Evolutionary conservation across 2,888 invertebrate species (phyloP), one percentile per base, ranked within the genome.

Genomic region (Anthophora plumipes): DNA sequence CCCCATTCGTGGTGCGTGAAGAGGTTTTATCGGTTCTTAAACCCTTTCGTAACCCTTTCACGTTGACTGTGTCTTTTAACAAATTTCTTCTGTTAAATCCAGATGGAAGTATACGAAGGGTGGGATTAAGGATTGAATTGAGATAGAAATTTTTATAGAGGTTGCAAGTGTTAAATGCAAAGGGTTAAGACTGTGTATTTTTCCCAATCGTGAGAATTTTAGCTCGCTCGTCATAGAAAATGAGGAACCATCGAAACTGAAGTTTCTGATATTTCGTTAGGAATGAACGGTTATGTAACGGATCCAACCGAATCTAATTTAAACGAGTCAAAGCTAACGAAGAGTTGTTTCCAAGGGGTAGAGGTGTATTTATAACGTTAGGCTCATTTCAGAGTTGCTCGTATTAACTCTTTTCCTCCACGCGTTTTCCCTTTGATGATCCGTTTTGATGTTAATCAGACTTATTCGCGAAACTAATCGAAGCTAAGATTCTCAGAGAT

Each of bases 251-350:
- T 31, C 1, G 31, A 31, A 31, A 31, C 4, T 31, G 31, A 31
- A 31, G 2, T 31, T 1, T 31, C 4, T 1, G 31, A 31, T 31
- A 31, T 31, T 31, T 31, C 4, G 76, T 85, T 63, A 72, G 60
- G 64, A 69, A 54, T 46, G 64, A 82, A 60, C 54, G 73, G 77
- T 85, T 86, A 57, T 76, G 86, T 60, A 86, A 86, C 72, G 50
- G 67, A 70, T 63, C 72, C 70, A 66, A 37, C 72, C 31, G 57
- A 84, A 77, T 85, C 86, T 86, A 86, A 86, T 85, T 85, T 82
- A 55, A 86, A 82, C 86, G 84, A 82, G 79, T 78, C 77, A 82
- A 85, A 82, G 75, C 84, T 85, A 84, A 82, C 79, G 86, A 86
- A 84, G 55, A 84, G 79, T 86, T 84, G 86, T 85, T 86, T 86